Evolutionary conservation across 2,888 invertebrate species (phyloP).

Genomic region (Trilocha varians): DNA sequence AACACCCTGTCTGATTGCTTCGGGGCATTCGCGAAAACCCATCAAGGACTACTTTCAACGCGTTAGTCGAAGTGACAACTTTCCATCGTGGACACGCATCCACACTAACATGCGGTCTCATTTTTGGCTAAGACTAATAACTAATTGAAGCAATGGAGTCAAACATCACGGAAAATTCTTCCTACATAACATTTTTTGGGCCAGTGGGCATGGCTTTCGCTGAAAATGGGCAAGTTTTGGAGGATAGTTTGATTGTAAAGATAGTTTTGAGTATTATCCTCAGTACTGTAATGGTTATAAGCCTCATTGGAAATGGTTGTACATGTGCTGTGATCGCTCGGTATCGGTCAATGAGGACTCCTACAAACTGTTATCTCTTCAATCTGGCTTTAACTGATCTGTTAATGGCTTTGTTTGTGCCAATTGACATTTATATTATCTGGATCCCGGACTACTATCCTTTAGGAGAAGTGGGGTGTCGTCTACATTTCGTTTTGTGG

Average conservation of each 20-base stretch:
- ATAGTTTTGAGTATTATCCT: conserved; percentile 67
- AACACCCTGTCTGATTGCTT: conserved; percentile 25
- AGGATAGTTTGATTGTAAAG: conserved; percentile 74
- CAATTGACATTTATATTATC: conserved; percentile 83
- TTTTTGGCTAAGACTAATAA: no score
- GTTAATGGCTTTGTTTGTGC: conserved; percentile 79
- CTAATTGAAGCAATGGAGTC: no score
- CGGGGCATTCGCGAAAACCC: conserved; percentile 19
- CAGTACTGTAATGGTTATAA: conserved; percentile 76
- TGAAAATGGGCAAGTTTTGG: conserved; percentile 42
- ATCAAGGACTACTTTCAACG: conserved; percentile 24
- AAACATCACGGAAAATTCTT: conserved; percentile 33
- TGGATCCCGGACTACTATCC: conserved; percentile 84
- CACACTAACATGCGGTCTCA: background rate
- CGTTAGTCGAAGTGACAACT: conserved; percentile 23
- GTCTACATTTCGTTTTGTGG: conserved; percentile 80
- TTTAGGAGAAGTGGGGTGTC: conserved; percentile 84
- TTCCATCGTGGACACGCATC: conserved; percentile 1
- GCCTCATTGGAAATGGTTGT: conserved; percentile 81
- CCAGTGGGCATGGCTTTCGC: conserved; percentile 44
- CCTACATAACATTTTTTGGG: conserved; percentile 41
- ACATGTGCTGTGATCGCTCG: conserved; percentile 83
- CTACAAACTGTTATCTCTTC: conserved; percentile 87
- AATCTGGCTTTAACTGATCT: conserved; percentile 85
- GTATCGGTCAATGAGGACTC: conserved; percentile 84